phyloP scores from a whole-genome alignment of 2,113 vertebrate species.

The Condylura cristata region DNA sequence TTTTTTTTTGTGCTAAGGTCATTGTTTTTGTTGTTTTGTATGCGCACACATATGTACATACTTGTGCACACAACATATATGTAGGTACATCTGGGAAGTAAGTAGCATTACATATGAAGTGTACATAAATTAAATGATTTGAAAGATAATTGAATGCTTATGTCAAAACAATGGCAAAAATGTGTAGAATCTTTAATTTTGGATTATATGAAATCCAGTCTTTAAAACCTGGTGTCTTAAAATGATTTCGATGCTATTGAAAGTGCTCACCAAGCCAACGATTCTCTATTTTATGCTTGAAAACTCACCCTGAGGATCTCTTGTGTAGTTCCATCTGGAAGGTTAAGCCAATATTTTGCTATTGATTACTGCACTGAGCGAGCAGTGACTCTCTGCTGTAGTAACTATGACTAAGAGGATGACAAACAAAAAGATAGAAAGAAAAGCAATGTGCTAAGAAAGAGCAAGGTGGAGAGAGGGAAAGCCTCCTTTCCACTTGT shows the following conservation, averaged over 20 bases:
- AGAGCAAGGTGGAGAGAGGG: neutral
- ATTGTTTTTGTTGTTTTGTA: neutral
- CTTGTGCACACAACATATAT: neutral
- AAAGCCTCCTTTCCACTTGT: rapidly evolving
- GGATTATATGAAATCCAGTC: neutral
- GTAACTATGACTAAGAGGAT: neutral
- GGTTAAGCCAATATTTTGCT: conserved; percentile 31
- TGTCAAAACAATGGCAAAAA: neutral
- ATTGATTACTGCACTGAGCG: neutral
- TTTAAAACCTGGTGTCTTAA: neutral
- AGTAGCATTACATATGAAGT: neutral
- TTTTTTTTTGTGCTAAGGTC: neutral
- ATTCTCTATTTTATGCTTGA: neutral
- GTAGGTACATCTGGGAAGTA: neutral
- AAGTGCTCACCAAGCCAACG: neutral
- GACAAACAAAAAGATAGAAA: neutral
- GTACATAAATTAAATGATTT: neutral
- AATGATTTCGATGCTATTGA: neutral
- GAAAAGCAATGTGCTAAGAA: too few species aligned
- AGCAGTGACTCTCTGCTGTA: neutral
- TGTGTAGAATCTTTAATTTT: neutral
- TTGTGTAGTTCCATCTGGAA: neutral
- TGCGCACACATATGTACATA: neutral
- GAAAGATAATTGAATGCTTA: neutral
- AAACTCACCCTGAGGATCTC: neutral